Percentiles rank a stretch among this genome's conserved stretches.
These are phyloP conservation scores for Tetragnatha montana DNA, from an alignment of 2,888 invertebrate genomes.

Conservation along the genomic window DNA sequence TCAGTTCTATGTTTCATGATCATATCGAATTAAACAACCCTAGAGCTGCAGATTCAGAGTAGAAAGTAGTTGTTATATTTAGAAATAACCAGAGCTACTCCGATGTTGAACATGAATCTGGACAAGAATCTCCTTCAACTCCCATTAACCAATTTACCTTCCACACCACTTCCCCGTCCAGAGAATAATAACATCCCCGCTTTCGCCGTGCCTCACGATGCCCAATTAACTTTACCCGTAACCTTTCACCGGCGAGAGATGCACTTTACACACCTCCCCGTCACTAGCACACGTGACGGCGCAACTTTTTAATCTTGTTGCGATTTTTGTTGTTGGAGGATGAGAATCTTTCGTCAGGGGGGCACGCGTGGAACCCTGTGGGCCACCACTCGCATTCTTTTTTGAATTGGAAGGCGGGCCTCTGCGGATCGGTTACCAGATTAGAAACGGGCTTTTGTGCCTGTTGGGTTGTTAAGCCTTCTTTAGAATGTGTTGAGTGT, in stretches of 20 bases:
- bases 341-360: not conserved
- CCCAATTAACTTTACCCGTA: slow-evolving; percentile 57
- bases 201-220: slow-evolving; percentile 46
- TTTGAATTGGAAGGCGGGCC: not conserved
- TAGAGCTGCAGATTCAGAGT: too few relatives aligned
- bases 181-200: too few relatives aligned
- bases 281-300: slow-evolving; percentile 40
- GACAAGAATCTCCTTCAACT: too few relatives aligned
- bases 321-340: not conserved
- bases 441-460: not conserved
- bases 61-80: too few relatives aligned
- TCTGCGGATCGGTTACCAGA: not conserved
- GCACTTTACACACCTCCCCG: slow-evolving; percentile 31
- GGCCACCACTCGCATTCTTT: not conserved
- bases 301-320: not conserved
- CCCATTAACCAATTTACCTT: too few relatives aligned
- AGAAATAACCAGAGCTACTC: too few relatives aligned
- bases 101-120: too few relatives aligned
- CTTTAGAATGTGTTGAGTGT: too few relatives aligned
- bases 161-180: too few relatives aligned
- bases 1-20: too few relatives aligned
- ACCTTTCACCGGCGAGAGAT: slow-evolving; percentile 52
- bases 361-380: not conserved
- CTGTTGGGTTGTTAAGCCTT: not conserved
- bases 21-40: too few relatives aligned